Evolutionary conservation across 2,888 invertebrate species (phyloP), one percentile per base, ranked within the genome.

Genomic region (Glomeris marginata): DNA sequence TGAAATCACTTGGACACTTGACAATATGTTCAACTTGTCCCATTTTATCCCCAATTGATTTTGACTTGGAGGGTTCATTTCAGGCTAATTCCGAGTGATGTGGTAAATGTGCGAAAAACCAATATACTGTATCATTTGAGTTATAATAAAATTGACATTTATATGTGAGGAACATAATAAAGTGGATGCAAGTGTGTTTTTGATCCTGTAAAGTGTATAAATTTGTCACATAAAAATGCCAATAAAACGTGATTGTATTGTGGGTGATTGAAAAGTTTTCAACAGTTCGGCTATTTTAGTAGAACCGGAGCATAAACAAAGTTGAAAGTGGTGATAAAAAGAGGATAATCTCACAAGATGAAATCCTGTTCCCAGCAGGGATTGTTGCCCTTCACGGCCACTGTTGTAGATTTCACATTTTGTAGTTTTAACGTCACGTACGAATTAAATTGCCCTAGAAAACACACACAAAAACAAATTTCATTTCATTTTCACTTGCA

Each of bases 351-450:
- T 88, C 74, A 95, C 94, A 95, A 95, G 68, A 94, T 80, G 76
- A 94, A 95, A 74, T 95, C 94, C 75, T 94, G 92, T 72, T 94
- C 92, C 94, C 94, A 95, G 71, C 85, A 83, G 67, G 95, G 95
- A 72, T 83, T 81, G 67, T 82, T 80, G 66, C 95, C 95, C 76
- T 91, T 91, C 60, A 94, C 92, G 64, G 90, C 86, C 64, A 91
- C 86, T 64, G 94, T 95, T 59, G 94, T 92, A 56, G 92, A 91
- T 75, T 94, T 95, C 66, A 95, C 94, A 78, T 91, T 92, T 73
- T 94, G 92, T 60, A 95, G 78, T 71, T 94, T 95, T 64, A 95
- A 77, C 59, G 90, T 91, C 69, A 91, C 91, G 76, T 95, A 95
- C 59, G 90, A 85, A 75, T 90, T 91, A 74, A 85, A 87, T 72